These are phyloP conservation scores for Uria lomvia DNA, from an alignment of 2,113 vertebrate genomes.

Conservation along the genomic window DNA sequence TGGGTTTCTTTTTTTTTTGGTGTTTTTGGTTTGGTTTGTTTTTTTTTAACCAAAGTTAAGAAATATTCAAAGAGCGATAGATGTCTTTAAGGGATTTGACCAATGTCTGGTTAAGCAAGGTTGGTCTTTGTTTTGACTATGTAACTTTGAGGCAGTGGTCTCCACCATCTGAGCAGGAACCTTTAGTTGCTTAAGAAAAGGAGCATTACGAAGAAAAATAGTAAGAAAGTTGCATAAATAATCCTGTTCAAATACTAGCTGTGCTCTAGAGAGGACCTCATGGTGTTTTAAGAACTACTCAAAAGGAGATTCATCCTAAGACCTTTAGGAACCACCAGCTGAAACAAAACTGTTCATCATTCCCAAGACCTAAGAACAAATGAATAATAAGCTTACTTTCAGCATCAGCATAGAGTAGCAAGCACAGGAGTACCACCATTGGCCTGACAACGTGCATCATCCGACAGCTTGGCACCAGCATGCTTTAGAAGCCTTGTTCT, in stretches of 20 bases:
- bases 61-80: constrained; percentile 29
- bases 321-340: constrained; percentile 30
- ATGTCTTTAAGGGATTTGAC: background rate
- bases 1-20: too few relatives aligned
- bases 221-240: constrained; percentile 49
- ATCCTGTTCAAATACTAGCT: constrained; percentile 43
- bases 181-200: constrained; percentile 15
- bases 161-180: background rate
- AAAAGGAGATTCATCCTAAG: constrained; percentile 51
- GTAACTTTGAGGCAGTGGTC: background rate
- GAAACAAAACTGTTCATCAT: constrained; percentile 51
- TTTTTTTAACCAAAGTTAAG: constrained; percentile 18
- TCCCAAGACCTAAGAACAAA: background rate
- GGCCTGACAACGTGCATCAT: constrained; percentile 85
- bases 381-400: constrained; percentile 84
- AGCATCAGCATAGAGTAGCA: constrained; percentile 83
- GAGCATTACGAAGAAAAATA: background rate
- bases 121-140: background rate
- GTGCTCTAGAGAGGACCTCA: constrained; percentile 25
- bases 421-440: constrained; percentile 82
- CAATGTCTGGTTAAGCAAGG: background rate
- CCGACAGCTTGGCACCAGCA: constrained; percentile 87
- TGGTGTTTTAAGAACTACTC: constrained; percentile 48
- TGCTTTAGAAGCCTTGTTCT: constrained; percentile 82
- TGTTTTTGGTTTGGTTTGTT: background rate